Conservation (phyloP, 2,113 vertebrate genomes). For the Lamprotornis superbus region DNA sequence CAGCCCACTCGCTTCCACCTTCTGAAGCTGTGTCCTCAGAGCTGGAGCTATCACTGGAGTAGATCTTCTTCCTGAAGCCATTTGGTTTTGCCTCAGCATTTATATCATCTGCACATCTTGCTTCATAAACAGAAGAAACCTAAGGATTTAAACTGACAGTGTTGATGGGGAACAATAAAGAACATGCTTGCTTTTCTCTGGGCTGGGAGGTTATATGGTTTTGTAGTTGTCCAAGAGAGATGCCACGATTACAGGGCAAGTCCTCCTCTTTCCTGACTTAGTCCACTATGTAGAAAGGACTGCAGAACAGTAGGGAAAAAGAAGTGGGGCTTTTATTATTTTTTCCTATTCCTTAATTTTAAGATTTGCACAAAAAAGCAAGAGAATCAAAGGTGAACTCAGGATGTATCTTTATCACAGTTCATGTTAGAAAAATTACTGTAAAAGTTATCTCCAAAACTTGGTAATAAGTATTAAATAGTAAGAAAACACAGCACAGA, state of each 20-base stretch:
- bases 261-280: not conserved
- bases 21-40: constrained; percentile 81
- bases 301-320: not conserved
- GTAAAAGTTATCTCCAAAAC: not conserved
- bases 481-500: not conserved
- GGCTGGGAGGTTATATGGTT: not conserved
- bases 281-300: not conserved
- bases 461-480: not conserved
- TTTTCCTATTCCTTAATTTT: not conserved
- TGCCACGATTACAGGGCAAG: not conserved
- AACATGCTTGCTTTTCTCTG: not conserved
- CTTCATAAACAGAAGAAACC: constrained; percentile 94
- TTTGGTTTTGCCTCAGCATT: constrained; percentile 67
- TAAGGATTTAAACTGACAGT: constrained; percentile 70
- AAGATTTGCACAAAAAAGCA: not conserved
- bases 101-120: constrained; percentile 78
- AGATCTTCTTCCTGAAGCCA: constrained; percentile 74
- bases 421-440: not conserved
- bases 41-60: constrained; percentile 80
- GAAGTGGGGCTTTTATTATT: not conserved
- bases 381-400: not conserved
- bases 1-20: constrained; percentile 77
- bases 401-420: not conserved
- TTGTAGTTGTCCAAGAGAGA: not conserved
- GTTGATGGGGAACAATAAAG: constrained; percentile 48